These are phyloP conservation scores for Choloepus didactylus DNA, from an alignment of 2,797 vertebrate genomes.

Conservation along the genomic window DNA sequence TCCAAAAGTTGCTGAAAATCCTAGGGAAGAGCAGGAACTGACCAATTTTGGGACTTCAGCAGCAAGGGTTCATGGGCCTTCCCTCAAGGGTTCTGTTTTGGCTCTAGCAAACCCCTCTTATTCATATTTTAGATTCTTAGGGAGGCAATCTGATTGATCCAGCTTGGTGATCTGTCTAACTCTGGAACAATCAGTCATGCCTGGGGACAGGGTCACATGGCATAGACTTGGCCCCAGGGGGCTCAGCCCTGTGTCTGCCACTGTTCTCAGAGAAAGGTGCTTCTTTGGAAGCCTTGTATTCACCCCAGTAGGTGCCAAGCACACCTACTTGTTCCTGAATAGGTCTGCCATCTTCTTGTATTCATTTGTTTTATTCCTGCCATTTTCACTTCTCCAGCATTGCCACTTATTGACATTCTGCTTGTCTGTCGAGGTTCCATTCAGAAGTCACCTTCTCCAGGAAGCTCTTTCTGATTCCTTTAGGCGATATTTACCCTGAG, in stretches of 20 bases:
- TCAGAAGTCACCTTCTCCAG: constrained; percentile 27
- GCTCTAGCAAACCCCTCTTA: not conserved
- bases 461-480: not conserved
- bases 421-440: not conserved
- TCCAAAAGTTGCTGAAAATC: not conserved
- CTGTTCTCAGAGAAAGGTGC: not conserved
- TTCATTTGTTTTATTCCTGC: not conserved
- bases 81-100: not conserved
- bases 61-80: not conserved
- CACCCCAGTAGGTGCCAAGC: not conserved
- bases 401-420: not conserved
- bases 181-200: not conserved
- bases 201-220: not conserved
- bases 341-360: not conserved
- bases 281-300: not conserved
- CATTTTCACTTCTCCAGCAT: not conserved
- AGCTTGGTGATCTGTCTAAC: not conserved
- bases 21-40: not conserved
- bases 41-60: not conserved
- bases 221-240: not conserved
- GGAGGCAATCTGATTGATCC: not conserved
- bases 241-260: not conserved
- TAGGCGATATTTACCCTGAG: not conserved
- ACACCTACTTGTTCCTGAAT: not conserved
- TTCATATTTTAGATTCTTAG: not conserved